Base-by-base conservation (phyloP, 2,113 vertebrate species). In the Nothoprocta pentlandii region DNA sequence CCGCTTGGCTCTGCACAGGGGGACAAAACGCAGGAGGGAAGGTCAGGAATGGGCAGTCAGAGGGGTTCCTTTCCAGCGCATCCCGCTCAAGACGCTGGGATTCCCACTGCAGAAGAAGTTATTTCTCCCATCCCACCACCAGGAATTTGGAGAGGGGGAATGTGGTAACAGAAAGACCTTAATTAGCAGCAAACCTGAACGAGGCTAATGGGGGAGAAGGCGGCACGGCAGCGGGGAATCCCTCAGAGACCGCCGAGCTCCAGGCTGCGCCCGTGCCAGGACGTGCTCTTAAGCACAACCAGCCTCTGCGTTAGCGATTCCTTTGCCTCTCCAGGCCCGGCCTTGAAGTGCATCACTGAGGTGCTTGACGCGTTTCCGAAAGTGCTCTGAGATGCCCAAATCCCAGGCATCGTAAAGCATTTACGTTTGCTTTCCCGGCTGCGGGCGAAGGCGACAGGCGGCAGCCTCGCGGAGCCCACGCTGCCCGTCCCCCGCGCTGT, bases 401-500 rank as follows among this genome's bases (percentile, higher is more conserved):
- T 23, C 30, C 74, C 21, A 44, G 53, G 34, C 82, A 69, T 34
- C 0, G 2, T 9, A 5, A 64, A 64, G 28, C 63, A 49, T 32
- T 75, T 74, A 23, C 75, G 19, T 12, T 49, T 75, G 70, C 59
- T 62, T 63, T 66, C 58, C 78, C 20, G 32, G 1, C 41, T 61
- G 70, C 70, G 56, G n/a, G 3, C 1, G 8, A 46, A 70, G 11
- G 2, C 0, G 5, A 17, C 41, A 5, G 20, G 51, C 62, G 42
- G 53, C 0, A 3, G 5, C 63, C 34, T 2, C 2, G 0, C 21
- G 14, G 73, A 67, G 44, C n/a, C 23, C 17, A 8, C 46, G 7
- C 46, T 47, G 46, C 46, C 8, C 17, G 17, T 47, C 19, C 19
- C 21, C 21, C 4, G 49, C 49, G 9, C 49, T 22, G 49, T 49